phyloP scores from a whole-genome alignment of 2,113 vertebrate genomes.

The Rhynchomys soricoides region DNA sequence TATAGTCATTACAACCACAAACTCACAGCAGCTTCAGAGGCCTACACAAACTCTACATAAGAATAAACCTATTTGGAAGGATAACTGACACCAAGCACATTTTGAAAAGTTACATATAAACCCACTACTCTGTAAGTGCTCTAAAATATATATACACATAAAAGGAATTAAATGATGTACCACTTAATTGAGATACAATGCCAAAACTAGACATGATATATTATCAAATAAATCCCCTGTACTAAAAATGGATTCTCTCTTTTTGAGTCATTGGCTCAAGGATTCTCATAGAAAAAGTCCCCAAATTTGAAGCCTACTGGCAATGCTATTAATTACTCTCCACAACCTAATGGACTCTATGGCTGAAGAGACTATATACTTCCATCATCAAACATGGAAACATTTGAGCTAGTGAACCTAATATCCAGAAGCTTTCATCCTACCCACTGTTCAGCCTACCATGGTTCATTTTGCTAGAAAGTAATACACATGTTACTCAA shows the following conservation, averaged over 20 bases:
- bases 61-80: background rate
- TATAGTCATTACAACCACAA: background rate
- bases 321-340: background rate
- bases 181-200: background rate
- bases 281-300: background rate
- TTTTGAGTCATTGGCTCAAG: background rate
- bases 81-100: background rate
- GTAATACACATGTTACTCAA: background rate
- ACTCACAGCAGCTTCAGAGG: background rate
- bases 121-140: background rate
- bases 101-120: background rate
- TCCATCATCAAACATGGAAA: background rate
- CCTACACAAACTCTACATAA: background rate
- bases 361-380: background rate
- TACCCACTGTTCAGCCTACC: background rate
- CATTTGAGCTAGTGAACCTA: background rate
- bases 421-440: background rate
- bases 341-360: background rate
- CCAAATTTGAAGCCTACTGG: background rate
- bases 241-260: background rate
- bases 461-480: background rate
- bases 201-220: background rate
- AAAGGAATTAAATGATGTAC: background rate
- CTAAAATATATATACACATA: background rate
- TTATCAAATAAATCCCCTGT: background rate